A percentile compares a stretch with the other conserved stretches of the same genome.
phyloP scores from a whole-genome alignment of 2,113 vertebrate genomes.

The Dascyllus trimaculatus region DNA sequence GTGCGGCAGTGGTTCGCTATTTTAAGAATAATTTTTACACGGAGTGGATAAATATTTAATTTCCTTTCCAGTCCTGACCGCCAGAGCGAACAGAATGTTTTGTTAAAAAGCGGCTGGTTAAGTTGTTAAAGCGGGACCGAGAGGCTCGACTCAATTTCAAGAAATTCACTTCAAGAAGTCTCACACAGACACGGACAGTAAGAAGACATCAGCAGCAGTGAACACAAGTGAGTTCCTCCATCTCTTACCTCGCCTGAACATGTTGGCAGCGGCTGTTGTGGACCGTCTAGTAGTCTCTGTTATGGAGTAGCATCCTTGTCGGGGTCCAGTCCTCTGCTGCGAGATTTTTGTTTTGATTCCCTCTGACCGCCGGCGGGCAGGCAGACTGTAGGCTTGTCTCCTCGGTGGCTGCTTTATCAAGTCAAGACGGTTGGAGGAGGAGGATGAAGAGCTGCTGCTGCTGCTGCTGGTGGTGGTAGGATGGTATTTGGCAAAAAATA shows the following conservation, averaged over 20 bases:
- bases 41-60: slow-evolving; percentile 80
- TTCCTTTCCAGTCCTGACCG: slow-evolving; percentile 15
- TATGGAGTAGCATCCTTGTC: slow-evolving; percentile 75
- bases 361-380: slow-evolving; percentile 28
- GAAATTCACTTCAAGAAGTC: neutral
- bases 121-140: slow-evolving; percentile 5
- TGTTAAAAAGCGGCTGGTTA: neutral
- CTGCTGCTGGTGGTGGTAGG: neutral
- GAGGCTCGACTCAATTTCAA: neutral
- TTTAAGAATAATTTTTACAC: slow-evolving; percentile 76
- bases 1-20: slow-evolving; percentile 80
- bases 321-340: slow-evolving; percentile 31
- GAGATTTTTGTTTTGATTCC: slow-evolving; percentile 51
- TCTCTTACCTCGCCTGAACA: slow-evolving; percentile 82
- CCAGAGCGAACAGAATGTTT: neutral
- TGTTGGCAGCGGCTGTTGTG: slow-evolving; percentile 74
- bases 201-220: neutral
- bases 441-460: neutral
- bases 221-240: slow-evolving; percentile 14
- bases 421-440: slow-evolving; percentile 34
- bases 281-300: slow-evolving; percentile 67
- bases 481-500: slow-evolving; percentile 20
- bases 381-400: slow-evolving; percentile 40
- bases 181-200: neutral
- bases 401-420: slow-evolving; percentile 36